phyloP scores from a whole-genome alignment of 2,888 invertebrate species.

The Zonitis immaculata region DNA sequence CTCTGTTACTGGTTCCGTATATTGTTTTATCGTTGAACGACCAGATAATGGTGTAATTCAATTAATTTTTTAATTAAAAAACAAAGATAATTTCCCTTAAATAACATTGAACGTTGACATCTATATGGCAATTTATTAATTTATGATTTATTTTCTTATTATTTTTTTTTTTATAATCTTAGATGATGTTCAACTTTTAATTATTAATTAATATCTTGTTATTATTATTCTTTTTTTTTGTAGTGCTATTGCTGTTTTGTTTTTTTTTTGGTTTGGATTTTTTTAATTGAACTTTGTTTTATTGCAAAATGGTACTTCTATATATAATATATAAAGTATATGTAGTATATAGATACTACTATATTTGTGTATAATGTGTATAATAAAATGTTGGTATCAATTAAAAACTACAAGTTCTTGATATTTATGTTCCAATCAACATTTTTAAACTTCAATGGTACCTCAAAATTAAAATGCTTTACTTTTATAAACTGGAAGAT shows the following conservation, averaged over 20 bases:
- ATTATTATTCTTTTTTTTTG: neutral
- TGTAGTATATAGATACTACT: no score
- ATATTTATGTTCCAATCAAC: conserved; percentile 42
- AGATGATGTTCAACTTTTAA: neutral
- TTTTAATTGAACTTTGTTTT: neutral
- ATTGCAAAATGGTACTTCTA: neutral
- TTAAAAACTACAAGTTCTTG: neutral
- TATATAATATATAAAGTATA: no score
- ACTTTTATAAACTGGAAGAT: conserved; percentile 13
- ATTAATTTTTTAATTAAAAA: conserved; percentile 20
- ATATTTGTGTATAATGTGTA: neutral
- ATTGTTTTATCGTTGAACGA: conserved; percentile 3
- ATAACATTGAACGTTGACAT: conserved; percentile 2
- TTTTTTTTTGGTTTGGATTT: no score
- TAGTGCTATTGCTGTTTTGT: neutral
- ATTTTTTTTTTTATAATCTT: neutral
- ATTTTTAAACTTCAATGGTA: conserved; percentile 33
- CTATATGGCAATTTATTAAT: neutral
- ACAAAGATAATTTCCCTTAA: conserved; percentile 1
- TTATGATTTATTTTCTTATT: neutral
- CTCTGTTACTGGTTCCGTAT: conserved; percentile 4
- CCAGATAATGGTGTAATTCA: conserved; percentile 16
- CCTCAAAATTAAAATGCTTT: conserved; percentile 33
- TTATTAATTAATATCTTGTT: neutral
- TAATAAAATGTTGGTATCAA: neutral